A percentile compares a stretch with the other conserved stretches of the same genome.
phyloP scores from a whole-genome alignment of 2,888 invertebrate genomes.

The Habrosyne pyritoides region DNA sequence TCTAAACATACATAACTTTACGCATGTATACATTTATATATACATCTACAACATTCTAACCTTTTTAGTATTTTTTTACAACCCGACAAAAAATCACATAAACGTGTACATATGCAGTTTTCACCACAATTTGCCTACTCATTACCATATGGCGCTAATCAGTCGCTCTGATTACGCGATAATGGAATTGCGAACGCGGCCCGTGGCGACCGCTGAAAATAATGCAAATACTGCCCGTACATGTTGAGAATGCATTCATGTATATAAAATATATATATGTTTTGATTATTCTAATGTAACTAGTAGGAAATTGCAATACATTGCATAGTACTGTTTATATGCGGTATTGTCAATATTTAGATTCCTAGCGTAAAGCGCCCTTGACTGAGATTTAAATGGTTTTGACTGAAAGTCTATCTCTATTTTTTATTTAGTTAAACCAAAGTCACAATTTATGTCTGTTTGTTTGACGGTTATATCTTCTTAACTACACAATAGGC shows the following conservation, averaged over 20 bases:
- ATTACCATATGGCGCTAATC: conserved; percentile 70
- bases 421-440: too few species aligned
- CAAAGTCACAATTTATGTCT: too few species aligned
- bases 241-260: background rate
- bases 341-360: too few species aligned
- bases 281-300: background rate
- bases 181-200: conserved; percentile 56
- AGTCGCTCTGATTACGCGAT: conserved; percentile 69
- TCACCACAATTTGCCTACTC: conserved; percentile 43
- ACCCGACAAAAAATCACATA: conserved; percentile 15
- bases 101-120: conserved; percentile 22
- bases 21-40: too few species aligned
- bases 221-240: conserved; percentile 51
- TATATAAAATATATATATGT: background rate
- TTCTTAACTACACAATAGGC: too few species aligned
- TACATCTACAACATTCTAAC: too few species aligned
- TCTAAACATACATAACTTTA: background rate
- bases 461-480: too few species aligned
- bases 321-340: background rate
- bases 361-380: too few species aligned
- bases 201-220: conserved; percentile 50
- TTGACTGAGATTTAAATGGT: too few species aligned
- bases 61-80: background rate
- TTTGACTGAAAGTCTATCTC: too few species aligned
- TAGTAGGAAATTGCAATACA: background rate